Percentiles rank a stretch among this genome's conserved stretches.
phyloP scores from a whole-genome alignment of 1,140 invertebrate genomes.

The Trachelipus rathkii region DNA sequence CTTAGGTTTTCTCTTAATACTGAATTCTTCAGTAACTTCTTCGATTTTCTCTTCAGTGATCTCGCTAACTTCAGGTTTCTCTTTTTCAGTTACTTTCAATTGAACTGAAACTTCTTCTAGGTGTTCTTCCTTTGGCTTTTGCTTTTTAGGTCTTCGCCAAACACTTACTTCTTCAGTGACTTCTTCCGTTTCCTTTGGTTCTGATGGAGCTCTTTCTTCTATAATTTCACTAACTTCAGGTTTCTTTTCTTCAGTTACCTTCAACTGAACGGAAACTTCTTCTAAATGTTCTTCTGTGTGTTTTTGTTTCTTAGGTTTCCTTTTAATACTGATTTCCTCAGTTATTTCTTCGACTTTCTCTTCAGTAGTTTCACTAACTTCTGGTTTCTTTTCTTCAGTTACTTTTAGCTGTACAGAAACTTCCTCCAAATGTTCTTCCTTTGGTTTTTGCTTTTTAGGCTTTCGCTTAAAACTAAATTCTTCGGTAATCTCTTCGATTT shows the following conservation, averaged over 20 bases:
- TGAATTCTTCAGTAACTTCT: constrained; percentile 30
- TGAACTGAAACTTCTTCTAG: constrained; percentile 34
- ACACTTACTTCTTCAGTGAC: constrained; percentile 32
- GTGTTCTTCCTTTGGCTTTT: constrained; percentile 21
- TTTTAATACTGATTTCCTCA: constrained; percentile 35
- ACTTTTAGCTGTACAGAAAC: constrained; percentile 25
- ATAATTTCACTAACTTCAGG: constrained; percentile 4
- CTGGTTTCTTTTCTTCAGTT: constrained; percentile 31
- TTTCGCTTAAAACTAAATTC: too few relatives aligned
- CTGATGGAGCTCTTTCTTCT: background rate
- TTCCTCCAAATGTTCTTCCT: constrained; percentile 16
- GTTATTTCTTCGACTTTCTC: constrained; percentile 28
- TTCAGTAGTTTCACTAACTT: constrained; percentile 11
- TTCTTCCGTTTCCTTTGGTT: constrained; percentile 31
- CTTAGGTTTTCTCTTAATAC: constrained; percentile 8
- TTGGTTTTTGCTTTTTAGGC: too few relatives aligned
- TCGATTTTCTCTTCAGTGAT: constrained; percentile 27
- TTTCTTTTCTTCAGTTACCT: constrained; percentile 29
- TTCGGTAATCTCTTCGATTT: too few relatives aligned
- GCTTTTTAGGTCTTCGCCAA: constrained; percentile 12
- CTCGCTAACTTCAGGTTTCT: constrained; percentile 20
- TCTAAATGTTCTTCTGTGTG: constrained; percentile 21
- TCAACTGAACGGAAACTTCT: constrained; percentile 8
- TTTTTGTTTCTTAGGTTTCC: constrained; percentile 26
- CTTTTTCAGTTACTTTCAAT: constrained; percentile 35